phyloP scores from a whole-genome alignment of 2,113 vertebrate genomes.

The Elachura formosa region DNA sequence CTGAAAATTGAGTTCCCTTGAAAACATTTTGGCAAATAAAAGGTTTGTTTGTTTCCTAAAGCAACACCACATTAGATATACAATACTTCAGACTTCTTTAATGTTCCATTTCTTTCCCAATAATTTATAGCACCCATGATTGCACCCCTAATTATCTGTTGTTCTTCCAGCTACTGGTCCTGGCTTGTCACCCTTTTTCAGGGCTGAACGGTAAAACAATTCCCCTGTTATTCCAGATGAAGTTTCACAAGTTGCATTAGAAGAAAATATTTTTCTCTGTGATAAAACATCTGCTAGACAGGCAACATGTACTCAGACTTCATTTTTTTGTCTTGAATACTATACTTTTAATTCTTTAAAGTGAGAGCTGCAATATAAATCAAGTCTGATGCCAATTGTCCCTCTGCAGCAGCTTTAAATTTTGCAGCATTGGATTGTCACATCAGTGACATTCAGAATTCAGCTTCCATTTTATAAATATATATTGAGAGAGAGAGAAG shows the following conservation, averaged over 20 bases:
- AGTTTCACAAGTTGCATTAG: background rate
- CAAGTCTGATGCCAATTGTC: background rate
- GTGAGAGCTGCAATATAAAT: background rate
- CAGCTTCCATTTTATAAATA: background rate
- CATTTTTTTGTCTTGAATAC: background rate
- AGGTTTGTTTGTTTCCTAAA: background rate
- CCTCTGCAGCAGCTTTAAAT: background rate
- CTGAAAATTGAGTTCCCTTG: background rate
- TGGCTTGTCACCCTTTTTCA: background rate
- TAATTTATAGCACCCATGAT: background rate
- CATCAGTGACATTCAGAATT: background rate
- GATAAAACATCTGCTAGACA: background rate
- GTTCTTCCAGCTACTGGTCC: background rate
- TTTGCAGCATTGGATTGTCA: background rate
- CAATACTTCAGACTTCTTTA: background rate
- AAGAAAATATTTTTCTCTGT: background rate
- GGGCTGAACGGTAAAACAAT: background rate
- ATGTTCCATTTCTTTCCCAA: background rate
- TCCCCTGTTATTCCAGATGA: background rate
- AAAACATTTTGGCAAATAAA: background rate
- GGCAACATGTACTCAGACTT: background rate
- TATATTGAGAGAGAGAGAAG: background rate
- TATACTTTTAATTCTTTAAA: background rate
- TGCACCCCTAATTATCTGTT: background rate
- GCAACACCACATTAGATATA: background rate